Base-by-base conservation (phyloP, 1,140 invertebrate species). In the Bombus huntii region DNA sequence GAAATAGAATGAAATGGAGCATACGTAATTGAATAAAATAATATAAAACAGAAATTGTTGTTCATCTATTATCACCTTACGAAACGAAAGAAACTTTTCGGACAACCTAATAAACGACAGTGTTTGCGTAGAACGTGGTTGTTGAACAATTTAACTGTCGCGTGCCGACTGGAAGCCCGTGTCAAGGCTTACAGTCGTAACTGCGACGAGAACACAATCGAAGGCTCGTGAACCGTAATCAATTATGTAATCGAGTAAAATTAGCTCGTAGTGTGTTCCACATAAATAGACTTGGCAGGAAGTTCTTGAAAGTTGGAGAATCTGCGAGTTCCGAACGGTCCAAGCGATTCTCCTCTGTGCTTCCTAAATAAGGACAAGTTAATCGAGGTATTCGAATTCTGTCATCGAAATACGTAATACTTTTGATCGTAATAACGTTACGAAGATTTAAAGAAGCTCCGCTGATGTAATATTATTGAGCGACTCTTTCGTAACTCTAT, bases 191-290 rank as follows among this genome's bases (percentile, higher is more conserved):
- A 39, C 53, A 31, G 28, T n/a, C 22, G 12, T 59, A 22, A 59
- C 70, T 6, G 37, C 12, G 70, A 31, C 42, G 42, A 44, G 42
- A 42, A 62, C 57, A 73, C 53, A 34, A 62, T 53, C 39, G 57
- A 6, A 34, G 42, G 70, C 22, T 74, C 68, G 47, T 18, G 74
- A 71, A 59, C 47, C 44, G n/a, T 31, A 31, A 22, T 82, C 39
- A 47, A 83, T 83, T 75, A 83, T 83, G 31, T 31, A 74, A 83
- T 66, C 72, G 42, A 47, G 12, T 28, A 42, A 44, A 83, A 83
- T 83, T 76, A 53, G 44, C 44, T 68, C 28, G 28, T 10, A 73
- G 53, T 53, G 37, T 28, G 70, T 81, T n/a, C 31, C 47, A 15
- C 47, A 34, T 71, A 71, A 81, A 81, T 81, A 53, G 66, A 71